phyloP scores from a whole-genome alignment of 2,888 invertebrate species.

The Eurois occulta region DNA sequence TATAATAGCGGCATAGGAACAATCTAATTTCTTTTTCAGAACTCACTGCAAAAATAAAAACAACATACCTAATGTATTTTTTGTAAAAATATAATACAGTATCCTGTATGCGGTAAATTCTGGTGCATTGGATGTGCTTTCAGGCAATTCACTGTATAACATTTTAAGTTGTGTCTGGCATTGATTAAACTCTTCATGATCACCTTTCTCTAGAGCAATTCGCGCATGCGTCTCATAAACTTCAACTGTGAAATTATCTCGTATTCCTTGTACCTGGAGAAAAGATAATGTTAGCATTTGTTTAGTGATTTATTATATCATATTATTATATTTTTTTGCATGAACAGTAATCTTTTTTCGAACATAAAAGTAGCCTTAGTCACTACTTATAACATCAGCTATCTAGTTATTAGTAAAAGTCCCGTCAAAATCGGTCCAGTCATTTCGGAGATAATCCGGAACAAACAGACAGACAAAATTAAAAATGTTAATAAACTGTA shows the following conservation, averaged over 20 bases:
- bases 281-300: background rate
- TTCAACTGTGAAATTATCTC: slow-evolving; percentile 98
- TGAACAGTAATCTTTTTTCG: too few relatives aligned
- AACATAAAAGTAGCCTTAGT: too few relatives aligned
- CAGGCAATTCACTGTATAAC: slow-evolving; percentile 95
- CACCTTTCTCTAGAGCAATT: slow-evolving; percentile 99
- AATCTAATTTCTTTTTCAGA: background rate
- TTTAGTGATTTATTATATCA: background rate
- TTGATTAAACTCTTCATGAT: slow-evolving; percentile 99
- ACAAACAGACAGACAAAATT: too few relatives aligned
- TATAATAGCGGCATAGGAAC: background rate
- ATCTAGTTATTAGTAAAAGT: too few relatives aligned
- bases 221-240: slow-evolving; percentile 99
- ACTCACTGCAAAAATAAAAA: slow-evolving; percentile 31
- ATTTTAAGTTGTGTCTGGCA: slow-evolving; percentile 99
- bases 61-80: slow-evolving; percentile 96
- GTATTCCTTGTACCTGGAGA: slow-evolving; percentile 97
- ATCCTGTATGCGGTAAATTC: slow-evolving; percentile 99
- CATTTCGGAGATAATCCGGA: too few relatives aligned
- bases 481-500: too few relatives aligned
- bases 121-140: slow-evolving; percentile 92
- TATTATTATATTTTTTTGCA: background rate
- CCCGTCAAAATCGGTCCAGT: too few relatives aligned
- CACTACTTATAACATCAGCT: too few relatives aligned
- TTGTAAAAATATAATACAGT: slow-evolving; percentile 99